Percentiles rank a stretch among this genome's conserved stretches.
phyloP scores from a whole-genome alignment of 2,888 invertebrate species.

The Mellilla xanthometata region DNA sequence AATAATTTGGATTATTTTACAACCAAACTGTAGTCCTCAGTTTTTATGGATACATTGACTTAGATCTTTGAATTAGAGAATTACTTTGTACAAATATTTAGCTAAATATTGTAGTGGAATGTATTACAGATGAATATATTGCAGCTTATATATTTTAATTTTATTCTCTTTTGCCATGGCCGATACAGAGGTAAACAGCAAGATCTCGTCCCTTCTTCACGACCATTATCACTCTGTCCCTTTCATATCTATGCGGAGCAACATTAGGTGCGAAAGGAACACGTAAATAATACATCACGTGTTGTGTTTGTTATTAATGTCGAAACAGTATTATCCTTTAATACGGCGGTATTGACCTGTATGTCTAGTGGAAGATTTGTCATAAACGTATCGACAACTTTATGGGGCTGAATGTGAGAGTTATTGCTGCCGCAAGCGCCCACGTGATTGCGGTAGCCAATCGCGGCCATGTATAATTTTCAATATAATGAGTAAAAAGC shows the following conservation, averaged over 20 bases:
- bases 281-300: neutral
- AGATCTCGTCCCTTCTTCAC: slow-evolving; percentile 46
- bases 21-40: too few species aligned
- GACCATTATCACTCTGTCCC: slow-evolving; percentile 53
- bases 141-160: slow-evolving; percentile 49
- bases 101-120: slow-evolving; percentile 24
- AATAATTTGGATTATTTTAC: too few species aligned
- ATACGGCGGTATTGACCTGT: too few species aligned
- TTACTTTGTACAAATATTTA: neutral
- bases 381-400: too few species aligned
- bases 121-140: slow-evolving; percentile 26
- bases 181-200: slow-evolving; percentile 74
- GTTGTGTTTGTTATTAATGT: too few species aligned
- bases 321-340: too few species aligned
- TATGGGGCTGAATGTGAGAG: too few species aligned
- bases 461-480: too few species aligned
- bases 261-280: slow-evolving; percentile 3
- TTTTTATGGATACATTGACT: slow-evolving; percentile 9
- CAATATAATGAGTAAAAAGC: too few species aligned
- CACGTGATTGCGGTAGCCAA: too few species aligned
- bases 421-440: too few species aligned
- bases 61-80: neutral
- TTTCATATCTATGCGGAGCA: slow-evolving; percentile 26
- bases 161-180: slow-evolving; percentile 68
- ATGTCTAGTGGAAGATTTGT: too few species aligned